Base-by-base conservation (phyloP, 2,888 invertebrate species). In the Minunthozetes semirufus region DNA sequence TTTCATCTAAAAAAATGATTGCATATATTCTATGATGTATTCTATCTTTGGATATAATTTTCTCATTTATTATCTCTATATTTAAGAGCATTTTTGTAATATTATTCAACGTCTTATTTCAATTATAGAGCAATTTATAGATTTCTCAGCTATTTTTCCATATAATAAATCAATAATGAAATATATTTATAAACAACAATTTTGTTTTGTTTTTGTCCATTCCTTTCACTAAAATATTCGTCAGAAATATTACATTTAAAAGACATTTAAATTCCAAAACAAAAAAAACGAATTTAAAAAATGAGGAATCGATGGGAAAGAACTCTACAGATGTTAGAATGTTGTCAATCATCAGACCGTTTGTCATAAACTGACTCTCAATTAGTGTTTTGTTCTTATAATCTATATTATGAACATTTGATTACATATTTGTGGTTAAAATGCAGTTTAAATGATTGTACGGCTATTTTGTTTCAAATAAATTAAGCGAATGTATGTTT, bases 101-200 rank as follows among this genome's bases (percentile, higher is more conserved):
- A 42, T 27, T 17, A n/a, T 22, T 38, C n/a, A 38, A 66, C n/a
- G 17, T 17, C 33, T 63, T 8, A 68, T 33, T 61, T 46, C 19
- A 61, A 61, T 61, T 61, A 42, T 68, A 42, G 68, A 19, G 42
- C 19, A 46, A 68, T 42, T 42, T 68, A 68, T 42, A 46, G 17
- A 22, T 25, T 38, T 70, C 46, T 25, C 22, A 42, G 46, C 42
- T 25, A 70, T 48, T 25, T 46, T 25, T 25, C 17, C 11, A 46
- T 68, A 33, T 63, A 33, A 33, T 33, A 15, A 63, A 33, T 63
- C 29, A 63, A 63, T 63, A 63, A 63, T 63, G n/a, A 33, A 33
- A 63, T 63, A 63, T 63, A 63, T 61, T 29, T 42, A 68, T 68
- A 38, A 68, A 68, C 42, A 68, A 68, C 68, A 68, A 68, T 22